Base-by-base conservation (phyloP, 2,797 vertebrate species). In the Momotus momota region DNA sequence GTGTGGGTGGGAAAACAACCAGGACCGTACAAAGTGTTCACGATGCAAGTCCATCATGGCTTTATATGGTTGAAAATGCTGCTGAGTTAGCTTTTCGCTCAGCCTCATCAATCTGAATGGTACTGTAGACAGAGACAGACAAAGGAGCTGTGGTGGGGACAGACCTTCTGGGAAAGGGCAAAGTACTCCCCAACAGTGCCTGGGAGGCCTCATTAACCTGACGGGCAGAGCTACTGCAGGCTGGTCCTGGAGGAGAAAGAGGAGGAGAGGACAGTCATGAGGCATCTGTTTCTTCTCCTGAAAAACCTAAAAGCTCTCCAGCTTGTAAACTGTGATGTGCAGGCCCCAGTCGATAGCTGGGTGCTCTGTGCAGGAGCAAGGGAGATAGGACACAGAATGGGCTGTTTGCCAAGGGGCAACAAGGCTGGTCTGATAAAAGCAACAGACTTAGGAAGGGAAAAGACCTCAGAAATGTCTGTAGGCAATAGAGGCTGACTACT, bases 41-140 rank as follows among this genome's bases (percentile, higher is more conserved):
- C 9, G 14, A 74, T 27, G 69, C 41, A 91, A 94, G 45, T 23
- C 33, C 1, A 3, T 72, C 26, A 40, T 81, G 69, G n/a, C 41
- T 79, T 94, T 70, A 25, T 27, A 43, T 0, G 7, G 58, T 43
- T 29, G 46, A 60, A 84, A 89, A 91, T 77, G 81, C 64, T 91
- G 82, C 75, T 95, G 94, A 91, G 72, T 46, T 88, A 67, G 38
- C 54, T 92, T 86, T 86, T 90, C 90, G 75, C 85, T 94, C 69
- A 81, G 49, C 38, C 2, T 0, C 19, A 46, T 13, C 46, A 23
- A 1, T 81, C 54, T 72, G 65, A 74, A 64, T 12, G 49, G 60
- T 38, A 14, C 40, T 55, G 27, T 6, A 66, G 67, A 29, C 6
- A 62, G 67, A 81, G 43, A 20, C 1, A 20, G 52, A 49, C 29